Evolutionary conservation across 2,888 invertebrate genomes (phyloP), one percentile per base, ranked within the genome.

Genomic region (Ashinkailepas kermadecensis): DNA sequence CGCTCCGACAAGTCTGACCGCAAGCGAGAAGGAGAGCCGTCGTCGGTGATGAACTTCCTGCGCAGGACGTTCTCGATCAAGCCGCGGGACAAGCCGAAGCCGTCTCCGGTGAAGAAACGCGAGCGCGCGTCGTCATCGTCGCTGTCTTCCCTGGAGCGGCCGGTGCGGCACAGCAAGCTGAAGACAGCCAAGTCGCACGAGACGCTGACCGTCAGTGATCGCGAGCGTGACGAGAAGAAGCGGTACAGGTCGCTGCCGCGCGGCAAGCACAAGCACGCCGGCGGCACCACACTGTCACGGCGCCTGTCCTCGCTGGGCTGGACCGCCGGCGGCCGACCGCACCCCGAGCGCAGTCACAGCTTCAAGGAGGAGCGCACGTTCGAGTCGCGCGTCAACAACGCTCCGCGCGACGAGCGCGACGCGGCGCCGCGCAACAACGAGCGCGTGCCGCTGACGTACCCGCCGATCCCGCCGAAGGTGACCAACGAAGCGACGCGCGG

Each of bases 181-280:
- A 74, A 74, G 74, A 74, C 74, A 18, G 74, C 74, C 54, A 74
- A 74, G 54, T 74, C 74, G 15, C 74, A 74, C 54, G 74, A 74
- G 74, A 18, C 18, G 54, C 74, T 74, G 54, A 74, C 15, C 0
- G 74, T 74, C 9, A 18, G 18, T 6, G 9, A n/a, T 18, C 39
- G 15, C 15, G 70, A 70, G 70, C 39, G 15, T 9, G 54, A 10
- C 15, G 70, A 70, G 39, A 23, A 25, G 74, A 54, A 18, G 1
- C 9, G 10, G 54, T 74, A 74, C 54, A 39, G 74, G 54, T 74
- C 74, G 0, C 54, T 74, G 74, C 74, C 74, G 54, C 39, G 74
- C 8, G 13, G 8, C 18, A 25, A 74, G 54, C 39, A 74, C 18
- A 25, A 11, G 54, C 59, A 59, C 59, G 9, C 15, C 39, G 15